Percentiles rank a stretch among this genome's conserved stretches.
Conservation (phyloP, 1,140 invertebrate species). For the Papilio polyxenes region DNA sequence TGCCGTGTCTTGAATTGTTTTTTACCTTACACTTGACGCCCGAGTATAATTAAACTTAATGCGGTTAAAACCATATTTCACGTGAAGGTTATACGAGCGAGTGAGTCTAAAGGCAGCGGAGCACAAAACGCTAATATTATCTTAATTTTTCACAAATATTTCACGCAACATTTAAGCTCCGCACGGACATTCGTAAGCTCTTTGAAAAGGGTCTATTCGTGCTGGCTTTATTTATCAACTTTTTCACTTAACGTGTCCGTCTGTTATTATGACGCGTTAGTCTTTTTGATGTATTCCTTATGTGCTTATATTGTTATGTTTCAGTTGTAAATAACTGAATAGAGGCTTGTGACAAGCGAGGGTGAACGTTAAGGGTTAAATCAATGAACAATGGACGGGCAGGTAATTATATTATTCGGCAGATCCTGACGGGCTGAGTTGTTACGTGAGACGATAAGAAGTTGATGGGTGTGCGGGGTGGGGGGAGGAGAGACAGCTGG, state of each 20-base stretch:
- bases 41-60: conserved; percentile 39
- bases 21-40: conserved; percentile 47
- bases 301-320: conserved; percentile 13
- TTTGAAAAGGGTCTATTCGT: conserved; percentile 74
- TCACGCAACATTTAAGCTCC: conserved; percentile 65
- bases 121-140: conserved; percentile 27
- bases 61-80: conserved; percentile 35
- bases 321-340: conserved; percentile 7
- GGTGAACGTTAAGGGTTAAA: conserved; percentile 21
- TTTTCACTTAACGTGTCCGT: conserved; percentile 58
- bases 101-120: conserved; percentile 15
- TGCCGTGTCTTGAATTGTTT: conserved; percentile 61
- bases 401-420: conserved; percentile 49
- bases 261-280: conserved; percentile 42
- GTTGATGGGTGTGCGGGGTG: conserved; percentile 57
- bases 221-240: conserved; percentile 68
- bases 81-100: conserved; percentile 20
- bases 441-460: conserved; percentile 72
- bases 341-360: neutral
- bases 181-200: conserved; percentile 65
- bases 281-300: conserved; percentile 43
- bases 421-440: conserved; percentile 45
- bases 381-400: conserved; percentile 34
- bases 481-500: conserved; percentile 45
- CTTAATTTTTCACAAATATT: conserved; percentile 52